Evolutionary conservation across 2,113 vertebrate genomes (phyloP).

Genomic region (Podilymbus podiceps): DNA sequence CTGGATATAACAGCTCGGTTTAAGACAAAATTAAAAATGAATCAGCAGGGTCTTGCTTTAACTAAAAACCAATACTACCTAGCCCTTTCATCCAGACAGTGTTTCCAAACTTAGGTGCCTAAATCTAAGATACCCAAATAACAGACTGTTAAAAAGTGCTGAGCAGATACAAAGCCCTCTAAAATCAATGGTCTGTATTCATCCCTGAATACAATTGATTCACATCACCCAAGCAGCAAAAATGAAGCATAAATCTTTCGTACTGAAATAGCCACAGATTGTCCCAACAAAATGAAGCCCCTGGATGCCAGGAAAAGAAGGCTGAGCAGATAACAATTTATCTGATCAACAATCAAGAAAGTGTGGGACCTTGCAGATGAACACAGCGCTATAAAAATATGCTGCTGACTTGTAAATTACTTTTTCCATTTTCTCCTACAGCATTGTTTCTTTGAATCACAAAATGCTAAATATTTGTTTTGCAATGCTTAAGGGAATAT

Average conservation of each 20-base stretch:
- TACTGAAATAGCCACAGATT: not conserved
- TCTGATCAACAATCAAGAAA: not conserved
- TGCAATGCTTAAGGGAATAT: not conserved
- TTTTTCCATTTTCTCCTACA: not conserved
- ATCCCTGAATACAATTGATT: slow-evolving; percentile 25
- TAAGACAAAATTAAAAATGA: not conserved
- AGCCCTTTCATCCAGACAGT: not conserved
- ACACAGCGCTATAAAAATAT: not conserved
- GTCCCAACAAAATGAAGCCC: not conserved
- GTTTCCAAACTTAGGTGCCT: not conserved
- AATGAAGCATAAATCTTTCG: slow-evolving; percentile 17
- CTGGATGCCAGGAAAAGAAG: not conserved
- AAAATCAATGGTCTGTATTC: slow-evolving; percentile 39
- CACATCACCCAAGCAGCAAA: not conserved
- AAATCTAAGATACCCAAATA: not conserved
- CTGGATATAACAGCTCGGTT: not conserved
- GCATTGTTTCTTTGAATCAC: not conserved
- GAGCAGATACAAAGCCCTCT: not conserved
- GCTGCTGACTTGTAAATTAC: not conserved
- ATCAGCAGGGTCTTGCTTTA: not conserved
- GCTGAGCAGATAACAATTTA: not conserved
- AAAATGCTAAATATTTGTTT: not conserved
- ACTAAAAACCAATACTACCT: not conserved
- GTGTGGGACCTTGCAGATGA: not conserved
- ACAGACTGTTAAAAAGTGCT: not conserved